Evolutionary conservation across 1,140 invertebrate genomes (phyloP).

Genomic region (Sarcophaga bullata): DNA sequence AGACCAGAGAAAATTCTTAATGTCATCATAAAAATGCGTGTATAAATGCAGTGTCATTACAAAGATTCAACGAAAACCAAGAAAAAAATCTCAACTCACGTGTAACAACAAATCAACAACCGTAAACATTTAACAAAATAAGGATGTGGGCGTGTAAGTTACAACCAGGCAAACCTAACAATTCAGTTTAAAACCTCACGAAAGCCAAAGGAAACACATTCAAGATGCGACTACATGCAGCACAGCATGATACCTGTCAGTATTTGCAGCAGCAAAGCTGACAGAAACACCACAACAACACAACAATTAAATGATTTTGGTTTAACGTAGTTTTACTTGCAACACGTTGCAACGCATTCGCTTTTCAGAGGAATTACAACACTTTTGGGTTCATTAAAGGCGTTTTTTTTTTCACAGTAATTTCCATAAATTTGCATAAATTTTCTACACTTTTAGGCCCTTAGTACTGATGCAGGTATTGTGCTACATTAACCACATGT

Average conservation of each 20-base stretch:
- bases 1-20: not conserved
- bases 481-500: not conserved
- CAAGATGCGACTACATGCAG: too few relatives aligned
- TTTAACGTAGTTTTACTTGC: not conserved
- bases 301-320: not conserved
- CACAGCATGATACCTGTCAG: too few relatives aligned
- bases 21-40: not conserved
- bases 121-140: too few relatives aligned
- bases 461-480: too few relatives aligned
- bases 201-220: not conserved
- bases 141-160: slow-evolving; percentile 20
- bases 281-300: too few relatives aligned
- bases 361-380: not conserved
- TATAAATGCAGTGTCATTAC: too few relatives aligned
- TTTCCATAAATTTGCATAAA: not conserved
- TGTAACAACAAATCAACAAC: too few relatives aligned
- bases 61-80: too few relatives aligned
- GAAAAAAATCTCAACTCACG: not conserved
- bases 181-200: not conserved
- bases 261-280: too few relatives aligned
- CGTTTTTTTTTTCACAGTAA: not conserved
- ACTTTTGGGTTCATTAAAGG: slow-evolving; percentile 3
- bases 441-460: not conserved
- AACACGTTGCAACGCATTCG: too few relatives aligned
- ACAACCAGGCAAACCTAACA: slow-evolving; percentile 5